Base-by-base conservation (phyloP, 1,140 invertebrate species). In the Trigoniulus corallinus region DNA sequence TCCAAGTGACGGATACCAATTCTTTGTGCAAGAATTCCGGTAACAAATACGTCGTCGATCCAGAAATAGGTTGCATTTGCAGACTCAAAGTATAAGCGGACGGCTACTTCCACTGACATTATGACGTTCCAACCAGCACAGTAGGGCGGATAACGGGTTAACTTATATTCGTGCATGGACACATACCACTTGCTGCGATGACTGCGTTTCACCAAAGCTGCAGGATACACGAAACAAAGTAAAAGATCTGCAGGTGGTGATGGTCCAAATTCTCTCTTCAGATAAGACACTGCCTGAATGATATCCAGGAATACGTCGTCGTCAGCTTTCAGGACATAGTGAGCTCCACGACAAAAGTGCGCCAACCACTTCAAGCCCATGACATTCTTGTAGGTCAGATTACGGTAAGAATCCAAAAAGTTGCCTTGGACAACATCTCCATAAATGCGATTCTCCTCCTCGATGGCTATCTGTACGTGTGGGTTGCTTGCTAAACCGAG, bases 311-410 rank as follows among this genome's bases (percentile, higher is more conserved):
- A 82, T 40, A 84, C 75, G 66, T 86, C 82, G 59, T 86, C 82
- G 61, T 86, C 82, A 58, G 77, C 75, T 65, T 86, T 85, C 56
- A 86, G 70, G 55, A 85, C 65, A 65, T 81, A 82, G 60, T 76
- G 77, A 29, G 79, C 80, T 55, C 73, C 68, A 53, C 57, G 54
- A 62, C 68, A 78, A 65, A 79, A 74, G 60, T 79, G 76, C 3
- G 75, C 71, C 40, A 78, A 74, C 79, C 84, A 91, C 62, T 84
- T 84, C n/a, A 89, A 72, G 1, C 74, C 78, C 75, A 84, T 82
- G 2, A 83, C 76, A 64, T 87, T 84, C 65, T 91, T 91, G 59
- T 86, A 85, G 1, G 85, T 88, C 65, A 91, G 74, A 67, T 89
- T 91, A 53, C 78, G 73, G 61, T 89, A 91, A 26, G 72, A 72